These are phyloP conservation scores for Cephus pygmeus DNA, from an alignment of 2,888 invertebrate genomes.

Conservation along the genomic window DNA sequence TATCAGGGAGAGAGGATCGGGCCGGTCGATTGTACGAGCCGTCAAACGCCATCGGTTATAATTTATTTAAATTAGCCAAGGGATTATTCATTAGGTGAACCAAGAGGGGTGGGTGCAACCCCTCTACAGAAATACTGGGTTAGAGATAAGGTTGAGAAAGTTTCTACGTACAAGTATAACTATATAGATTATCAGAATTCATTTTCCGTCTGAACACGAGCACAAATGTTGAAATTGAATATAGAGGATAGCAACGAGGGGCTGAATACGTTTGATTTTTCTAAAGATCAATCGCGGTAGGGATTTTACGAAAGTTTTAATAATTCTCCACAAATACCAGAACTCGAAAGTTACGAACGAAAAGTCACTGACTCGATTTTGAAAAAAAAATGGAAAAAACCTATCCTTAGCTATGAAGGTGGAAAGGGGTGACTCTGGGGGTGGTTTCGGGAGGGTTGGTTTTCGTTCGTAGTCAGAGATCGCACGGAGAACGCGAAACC, in stretches of 20 bases:
- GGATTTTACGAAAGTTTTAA: neutral
- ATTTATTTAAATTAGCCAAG: constrained; percentile 64
- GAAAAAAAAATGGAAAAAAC: neutral
- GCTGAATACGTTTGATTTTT: neutral
- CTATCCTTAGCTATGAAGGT: neutral
- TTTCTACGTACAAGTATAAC: neutral
- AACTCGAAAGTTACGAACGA: neutral
- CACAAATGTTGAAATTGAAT: neutral
- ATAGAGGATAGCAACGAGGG: neutral
- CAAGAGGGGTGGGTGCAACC: constrained; percentile 28
- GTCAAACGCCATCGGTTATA: constrained; percentile 65
- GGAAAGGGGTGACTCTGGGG: neutral
- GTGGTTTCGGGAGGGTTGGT: constrained; percentile 16
- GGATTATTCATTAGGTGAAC: constrained; percentile 65
- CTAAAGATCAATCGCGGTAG: neutral
- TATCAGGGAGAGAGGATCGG: constrained; percentile 38
- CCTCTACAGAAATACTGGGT: neutral
- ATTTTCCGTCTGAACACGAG: neutral
- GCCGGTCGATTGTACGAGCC: constrained; percentile 44
- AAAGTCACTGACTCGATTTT: neutral
- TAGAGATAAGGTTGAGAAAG: neutral
- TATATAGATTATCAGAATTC: constrained; percentile 5
- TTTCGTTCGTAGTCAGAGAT: constrained; percentile 30
- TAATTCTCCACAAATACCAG: neutral
- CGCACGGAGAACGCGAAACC: constrained; percentile 15